A percentile compares a stretch with the other conserved stretches of the same genome.
Evolutionary conservation across 2,797 vertebrate species (phyloP).

Genomic region (Melanogrammus aeglefinus): DNA sequence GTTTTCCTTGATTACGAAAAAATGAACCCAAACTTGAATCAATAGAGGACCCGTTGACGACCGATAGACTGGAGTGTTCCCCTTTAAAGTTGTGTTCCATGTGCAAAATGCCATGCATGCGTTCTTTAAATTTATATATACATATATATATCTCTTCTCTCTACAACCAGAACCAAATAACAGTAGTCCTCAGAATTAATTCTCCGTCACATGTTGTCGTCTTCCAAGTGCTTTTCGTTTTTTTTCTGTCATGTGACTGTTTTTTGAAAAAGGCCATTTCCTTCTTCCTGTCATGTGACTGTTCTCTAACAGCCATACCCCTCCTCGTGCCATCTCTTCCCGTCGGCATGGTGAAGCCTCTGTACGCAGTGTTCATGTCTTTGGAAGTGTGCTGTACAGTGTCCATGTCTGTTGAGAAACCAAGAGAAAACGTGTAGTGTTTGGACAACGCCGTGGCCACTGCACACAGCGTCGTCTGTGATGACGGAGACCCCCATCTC

Average conservation of each 20-base stretch:
- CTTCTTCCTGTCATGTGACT: constrained; percentile 75
- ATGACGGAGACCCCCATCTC: neutral
- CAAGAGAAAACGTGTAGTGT: constrained; percentile 59
- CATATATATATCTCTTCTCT: constrained; percentile 66
- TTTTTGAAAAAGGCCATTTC: constrained; percentile 75
- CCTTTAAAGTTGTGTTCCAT: constrained; percentile 92
- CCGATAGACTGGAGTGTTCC: constrained; percentile 80
- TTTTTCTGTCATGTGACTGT: constrained; percentile 75
- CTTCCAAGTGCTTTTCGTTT: constrained; percentile 79
- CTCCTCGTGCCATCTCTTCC: constrained; percentile 76
- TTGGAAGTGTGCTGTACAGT: constrained; percentile 59
- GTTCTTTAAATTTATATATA: constrained; percentile 72
- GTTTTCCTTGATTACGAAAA: constrained; percentile 56
- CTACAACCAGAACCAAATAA: constrained; percentile 74
- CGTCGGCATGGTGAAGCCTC: constrained; percentile 84
- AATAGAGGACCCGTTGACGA: constrained; percentile 66
- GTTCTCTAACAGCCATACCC: constrained; percentile 73
- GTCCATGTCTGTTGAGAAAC: neutral
- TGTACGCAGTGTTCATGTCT: constrained; percentile 81
- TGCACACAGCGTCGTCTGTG: neutral
- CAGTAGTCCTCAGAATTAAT: constrained; percentile 74
- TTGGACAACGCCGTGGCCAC: constrained; percentile 54
- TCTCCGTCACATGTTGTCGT: constrained; percentile 84
- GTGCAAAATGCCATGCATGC: constrained; percentile 92
- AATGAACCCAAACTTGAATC: constrained; percentile 67